Percentiles rank a stretch among this genome's conserved stretches.
phyloP scores from a whole-genome alignment of 2,888 invertebrate genomes.

The Baronia brevicornis region DNA sequence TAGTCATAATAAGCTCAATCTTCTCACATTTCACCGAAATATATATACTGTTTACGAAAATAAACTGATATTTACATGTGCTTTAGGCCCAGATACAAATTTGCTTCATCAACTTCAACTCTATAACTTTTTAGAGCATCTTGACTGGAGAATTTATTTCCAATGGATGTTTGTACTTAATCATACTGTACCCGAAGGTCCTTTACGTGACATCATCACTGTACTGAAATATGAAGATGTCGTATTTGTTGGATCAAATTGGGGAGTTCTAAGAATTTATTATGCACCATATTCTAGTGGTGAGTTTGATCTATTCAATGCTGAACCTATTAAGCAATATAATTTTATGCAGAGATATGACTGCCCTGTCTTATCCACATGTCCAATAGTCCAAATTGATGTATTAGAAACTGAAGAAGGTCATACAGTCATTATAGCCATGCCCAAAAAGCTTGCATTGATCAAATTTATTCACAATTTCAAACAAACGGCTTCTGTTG shows the following conservation, averaged over 20 bases:
- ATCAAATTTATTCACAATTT: constrained; percentile 42
- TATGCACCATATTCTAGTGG: constrained; percentile 38
- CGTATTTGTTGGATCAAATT: constrained; percentile 49
- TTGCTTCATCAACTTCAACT: constrained; percentile 29
- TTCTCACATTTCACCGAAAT: constrained; percentile 37
- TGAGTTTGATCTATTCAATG: constrained; percentile 41
- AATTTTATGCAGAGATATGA: constrained; percentile 46
- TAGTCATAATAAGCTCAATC: constrained; percentile 26
- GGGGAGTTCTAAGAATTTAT: constrained; percentile 49
- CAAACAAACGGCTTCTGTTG: constrained; percentile 27
- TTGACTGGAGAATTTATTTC: constrained; percentile 50
- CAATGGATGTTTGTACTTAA: constrained; percentile 44
- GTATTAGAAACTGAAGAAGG: constrained; percentile 42
- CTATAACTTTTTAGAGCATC: constrained; percentile 44
- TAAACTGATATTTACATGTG: constrained; percentile 23
- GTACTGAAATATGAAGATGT: constrained; percentile 47
- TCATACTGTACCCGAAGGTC: constrained; percentile 37
- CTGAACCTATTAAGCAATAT: constrained; percentile 43
- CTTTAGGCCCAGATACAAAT: constrained; percentile 29
- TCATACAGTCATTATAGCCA: constrained; percentile 48
- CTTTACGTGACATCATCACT: constrained; percentile 38
- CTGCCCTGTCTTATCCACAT: constrained; percentile 40
- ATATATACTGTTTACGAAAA: constrained; percentile 32
- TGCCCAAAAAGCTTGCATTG: constrained; percentile 55
- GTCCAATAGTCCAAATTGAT: constrained; percentile 51